A percentile compares a stretch with the other conserved stretches of the same genome.
Conservation (phyloP, 2,113 vertebrate species). For the Thymallus thymallus region DNA sequence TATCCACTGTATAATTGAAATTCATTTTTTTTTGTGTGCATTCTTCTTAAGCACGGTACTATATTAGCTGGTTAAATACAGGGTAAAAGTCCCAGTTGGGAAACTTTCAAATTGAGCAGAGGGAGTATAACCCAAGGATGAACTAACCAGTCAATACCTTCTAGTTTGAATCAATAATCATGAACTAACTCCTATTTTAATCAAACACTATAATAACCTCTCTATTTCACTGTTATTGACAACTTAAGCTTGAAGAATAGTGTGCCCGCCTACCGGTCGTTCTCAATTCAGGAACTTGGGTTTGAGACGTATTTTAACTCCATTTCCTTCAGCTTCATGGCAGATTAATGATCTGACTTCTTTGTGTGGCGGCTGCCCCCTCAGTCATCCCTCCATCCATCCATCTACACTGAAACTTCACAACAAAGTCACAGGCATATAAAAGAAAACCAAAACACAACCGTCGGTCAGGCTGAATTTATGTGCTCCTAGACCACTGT, state of each 20-base stretch:
- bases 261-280: no score
- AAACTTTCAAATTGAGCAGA: no score
- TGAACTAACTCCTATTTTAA: background rate
- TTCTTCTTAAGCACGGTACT: no score
- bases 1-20: no score
- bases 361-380: slow-evolving; percentile 41
- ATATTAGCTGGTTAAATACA: no score
- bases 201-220: background rate
- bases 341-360: slow-evolving; percentile 65
- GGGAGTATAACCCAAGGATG: background rate
- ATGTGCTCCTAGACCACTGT: slow-evolving; percentile 47
- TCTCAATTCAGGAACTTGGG: slow-evolving; percentile 36
- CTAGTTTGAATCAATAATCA: background rate
- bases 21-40: no score
- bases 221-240: background rate
- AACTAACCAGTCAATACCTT: background rate
- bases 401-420: slow-evolving; percentile 49
- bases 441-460: slow-evolving; percentile 52
- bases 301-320: slow-evolving; percentile 51
- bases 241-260: background rate
- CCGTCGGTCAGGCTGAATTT: slow-evolving; percentile 44
- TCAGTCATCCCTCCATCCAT: slow-evolving; percentile 23
- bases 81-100: no score
- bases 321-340: slow-evolving; percentile 58
- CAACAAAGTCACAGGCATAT: slow-evolving; percentile 60